Conservation (phyloP, 37 sponge, comb jelly and placozoan genomes). For the Chondrilla cf. caribensis region DNA sequence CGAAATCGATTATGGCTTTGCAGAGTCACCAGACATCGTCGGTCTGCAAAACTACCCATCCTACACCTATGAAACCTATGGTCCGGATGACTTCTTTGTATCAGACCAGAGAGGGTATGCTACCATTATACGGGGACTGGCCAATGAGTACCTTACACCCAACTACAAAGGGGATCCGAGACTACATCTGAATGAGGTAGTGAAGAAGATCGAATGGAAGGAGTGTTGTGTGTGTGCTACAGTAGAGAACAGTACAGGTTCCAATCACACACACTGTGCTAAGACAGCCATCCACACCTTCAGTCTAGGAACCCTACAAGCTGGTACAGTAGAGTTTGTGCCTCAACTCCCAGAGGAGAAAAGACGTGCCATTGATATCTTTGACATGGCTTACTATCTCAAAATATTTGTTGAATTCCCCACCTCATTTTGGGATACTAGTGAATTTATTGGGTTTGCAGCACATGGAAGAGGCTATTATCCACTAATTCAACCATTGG, state of each 20-base stretch:
- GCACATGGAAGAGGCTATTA: conserved; percentile 3
- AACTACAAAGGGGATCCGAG: background rate
- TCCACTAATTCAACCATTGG: conserved; percentile 9
- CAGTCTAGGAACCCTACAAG: conserved; percentile 27
- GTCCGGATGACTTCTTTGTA: conserved; percentile 8
- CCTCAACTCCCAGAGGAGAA: conserved; percentile 22
- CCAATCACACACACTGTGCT: background rate
- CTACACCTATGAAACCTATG: conserved; percentile 11
- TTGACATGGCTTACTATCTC: background rate
- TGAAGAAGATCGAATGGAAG: conserved; percentile 17
- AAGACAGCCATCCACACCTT: conserved; percentile 9
- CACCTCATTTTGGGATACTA: background rate
- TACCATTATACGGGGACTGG: background rate
- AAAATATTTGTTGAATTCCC: conserved; percentile 28
- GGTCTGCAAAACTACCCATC: too few relatives aligned
- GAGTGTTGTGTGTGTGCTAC: background rate
- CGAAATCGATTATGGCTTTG: conserved; percentile 11
- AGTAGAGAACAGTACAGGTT: background rate
- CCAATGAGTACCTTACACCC: background rate
- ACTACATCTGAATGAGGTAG: conserved; percentile 28
- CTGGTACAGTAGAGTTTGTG: background rate
- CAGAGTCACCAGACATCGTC: background rate
- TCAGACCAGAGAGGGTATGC: conserved; percentile 4
- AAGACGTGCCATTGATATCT: conserved; percentile 4
- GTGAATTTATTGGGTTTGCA: background rate